Base-by-base conservation (phyloP, 92 coral and sea anemone species). In the Nematostella vectensis region DNA sequence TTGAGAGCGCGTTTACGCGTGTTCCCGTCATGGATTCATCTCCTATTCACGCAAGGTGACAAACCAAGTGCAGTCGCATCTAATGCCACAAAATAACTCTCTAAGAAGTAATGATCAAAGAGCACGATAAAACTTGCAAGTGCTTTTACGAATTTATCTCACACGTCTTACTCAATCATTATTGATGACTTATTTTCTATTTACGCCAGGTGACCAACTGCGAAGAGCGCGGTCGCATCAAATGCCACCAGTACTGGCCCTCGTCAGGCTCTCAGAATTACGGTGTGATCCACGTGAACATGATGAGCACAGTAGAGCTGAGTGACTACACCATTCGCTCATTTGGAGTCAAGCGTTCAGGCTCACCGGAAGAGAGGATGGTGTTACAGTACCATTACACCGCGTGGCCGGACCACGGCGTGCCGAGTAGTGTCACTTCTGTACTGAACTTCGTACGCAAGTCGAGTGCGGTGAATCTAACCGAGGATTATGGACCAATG, bases 341-440 rank as follows among this genome's bases (percentile, higher is more conserved):
- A 25, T 79, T 89, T 54, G 44, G 58, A 21, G 12, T 89, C 48
- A 72, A 72, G 60, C 70, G 61, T 54, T 54, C 62, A 54, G 82
- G 82, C 16, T 65, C 70, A 40, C 57, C 65, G 29, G 69, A 69
- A 38, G 87, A 80, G 48, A 73, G 97, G 3, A 54, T 65, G 9
- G 38, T 89, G 2, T 77, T 62, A 21, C 97, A 89, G 68, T 89
- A 76, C 55, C 97, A 89, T 67, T 89, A 89, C 76, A 89, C 97
- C 9, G 77, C 84, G 29, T 89, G 97, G 97, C 97, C 97, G 1
- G 97, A 89, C 50, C 97, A 89, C 48, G 97, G 97, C 15, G 97
- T 89, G 2, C 97, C 97, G 0, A 42, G 79, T 0, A 80, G 97
- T 53, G 68, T 80, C 13, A 85, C 89, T 1, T 89, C 97, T 1